Evolutionary conservation across 2,113 vertebrate genomes (phyloP).

Genomic region (Dasyprocta punctata): DNA sequence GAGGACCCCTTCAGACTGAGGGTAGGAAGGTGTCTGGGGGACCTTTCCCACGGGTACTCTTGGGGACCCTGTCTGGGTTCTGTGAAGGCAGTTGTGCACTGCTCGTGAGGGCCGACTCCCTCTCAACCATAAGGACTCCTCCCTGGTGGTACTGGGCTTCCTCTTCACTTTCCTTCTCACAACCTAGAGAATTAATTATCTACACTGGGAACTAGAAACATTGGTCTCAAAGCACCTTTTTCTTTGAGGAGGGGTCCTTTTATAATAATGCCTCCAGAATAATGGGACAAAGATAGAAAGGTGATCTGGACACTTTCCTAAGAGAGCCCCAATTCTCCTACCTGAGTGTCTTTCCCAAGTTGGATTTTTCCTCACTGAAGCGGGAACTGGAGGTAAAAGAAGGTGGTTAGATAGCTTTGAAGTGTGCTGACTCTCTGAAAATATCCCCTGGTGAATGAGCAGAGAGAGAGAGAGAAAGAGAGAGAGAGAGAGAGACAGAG

Average conservation of each 20-base stretch:
- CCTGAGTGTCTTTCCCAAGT: not conserved
- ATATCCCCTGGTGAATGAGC: not conserved
- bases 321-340: not conserved
- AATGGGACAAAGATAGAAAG: not conserved
- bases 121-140: not conserved
- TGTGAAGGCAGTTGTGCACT: not conserved
- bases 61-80: not conserved
- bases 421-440: not conserved
- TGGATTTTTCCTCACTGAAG: not conserved
- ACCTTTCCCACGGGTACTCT: not conserved
- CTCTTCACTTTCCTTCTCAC: not conserved
- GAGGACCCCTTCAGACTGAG: not conserved
- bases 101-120: not conserved
- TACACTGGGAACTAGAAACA: not conserved
- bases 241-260: not conserved
- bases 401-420: not conserved
- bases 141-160: not conserved
- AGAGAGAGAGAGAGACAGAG: not conserved
- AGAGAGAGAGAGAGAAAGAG: not conserved
- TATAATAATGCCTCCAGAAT: not conserved
- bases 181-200: not conserved
- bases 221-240: conserved; percentile 26
- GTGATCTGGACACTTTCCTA: not conserved
- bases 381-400: not conserved
- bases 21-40: not conserved